Conservation (phyloP, 2,888 invertebrate genomes). For the Pollenia amentaria region DNA sequence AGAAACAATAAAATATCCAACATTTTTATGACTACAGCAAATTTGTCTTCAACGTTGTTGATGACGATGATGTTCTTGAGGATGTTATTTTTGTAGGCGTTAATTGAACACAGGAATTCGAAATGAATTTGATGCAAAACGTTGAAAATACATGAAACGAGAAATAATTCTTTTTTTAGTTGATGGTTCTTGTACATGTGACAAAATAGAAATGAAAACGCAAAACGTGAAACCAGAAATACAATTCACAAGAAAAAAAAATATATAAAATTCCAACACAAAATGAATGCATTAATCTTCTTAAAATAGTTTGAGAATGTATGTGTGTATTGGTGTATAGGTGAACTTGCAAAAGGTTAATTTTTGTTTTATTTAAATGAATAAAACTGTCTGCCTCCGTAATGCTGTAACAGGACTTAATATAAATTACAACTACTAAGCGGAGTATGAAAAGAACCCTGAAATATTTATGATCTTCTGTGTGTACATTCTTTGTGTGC, state of each 20-base stretch:
- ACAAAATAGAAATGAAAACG: constrained; percentile 42
- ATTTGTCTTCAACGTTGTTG: constrained; percentile 1
- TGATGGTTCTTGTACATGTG: constrained; percentile 67
- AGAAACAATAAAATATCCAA: constrained; percentile 56
- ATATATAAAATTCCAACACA: constrained; percentile 60
- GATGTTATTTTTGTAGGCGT: constrained; percentile 66
- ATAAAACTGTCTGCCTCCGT: constrained; percentile 23
- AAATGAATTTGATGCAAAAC: constrained; percentile 65
- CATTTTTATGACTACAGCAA: constrained; percentile 54
- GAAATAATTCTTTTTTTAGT: constrained; percentile 71
- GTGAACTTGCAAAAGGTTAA: not conserved
- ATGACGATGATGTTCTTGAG: not conserved
- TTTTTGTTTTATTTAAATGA: not conserved
- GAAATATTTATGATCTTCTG: not conserved
- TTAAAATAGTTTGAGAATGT: not conserved
- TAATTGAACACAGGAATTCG: constrained; percentile 69
- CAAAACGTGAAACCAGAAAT: constrained; percentile 13
- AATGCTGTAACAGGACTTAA: constrained; percentile 46
- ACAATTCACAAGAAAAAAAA: constrained; percentile 52
- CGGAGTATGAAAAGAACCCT: constrained; percentile 26
- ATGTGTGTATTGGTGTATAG: not conserved
- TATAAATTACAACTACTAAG: constrained; percentile 48
- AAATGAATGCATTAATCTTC: constrained; percentile 68
- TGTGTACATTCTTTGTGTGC: not conserved
- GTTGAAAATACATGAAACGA: constrained; percentile 67